Base-by-base conservation (phyloP, 2,113 vertebrate genomes). In the Plecotus auritus region DNA sequence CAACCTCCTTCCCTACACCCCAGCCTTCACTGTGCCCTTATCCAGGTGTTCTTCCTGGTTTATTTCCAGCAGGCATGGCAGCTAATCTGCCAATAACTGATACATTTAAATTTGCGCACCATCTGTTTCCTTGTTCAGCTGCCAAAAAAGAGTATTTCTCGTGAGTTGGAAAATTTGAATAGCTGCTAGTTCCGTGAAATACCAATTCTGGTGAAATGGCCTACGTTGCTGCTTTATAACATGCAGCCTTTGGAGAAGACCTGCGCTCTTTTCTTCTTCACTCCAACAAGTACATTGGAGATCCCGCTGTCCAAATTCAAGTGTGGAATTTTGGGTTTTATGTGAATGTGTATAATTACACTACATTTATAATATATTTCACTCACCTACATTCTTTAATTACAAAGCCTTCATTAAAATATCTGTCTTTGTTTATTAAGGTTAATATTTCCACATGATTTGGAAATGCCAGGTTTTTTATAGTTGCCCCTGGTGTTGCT, bases 391-490 rank as follows among this genome's bases (percentile, higher is more conserved):
- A 69, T 59, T 30, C 11, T 94, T 86, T 90, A 49, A 82, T 73
- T 85, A 90, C 77, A 92, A 97, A 87, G 47, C 26, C 35, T 78
- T 92, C 69, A 97, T 90, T 96, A 93, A 96, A 90, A 92, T 72
- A 82, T 96, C 87, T 92, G 17, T 88, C 85, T 96, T 94, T 92
- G 35, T 95, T 90, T 97, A 94, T n/a, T 90, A 42, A 83, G 49
- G 51, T 85, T 84, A 89, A 61, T 89, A 90, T 81, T 95, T 80
- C 80, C 80, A 87, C 45, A 16, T 78, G 91, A 88, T 87, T 94
- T 90, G 72, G 45, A 89, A 91, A 85, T 77, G 64, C 35, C 94
- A 45, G 76, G 73, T 90, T 77, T 97, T 93, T 93, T 80, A 86
- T 67, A 35, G 84, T 54, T 26, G 51, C 89, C 89, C 32, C 4